Base-by-base conservation (phyloP, 2,888 invertebrate species). In the Cryptophagus acutangulus region DNA sequence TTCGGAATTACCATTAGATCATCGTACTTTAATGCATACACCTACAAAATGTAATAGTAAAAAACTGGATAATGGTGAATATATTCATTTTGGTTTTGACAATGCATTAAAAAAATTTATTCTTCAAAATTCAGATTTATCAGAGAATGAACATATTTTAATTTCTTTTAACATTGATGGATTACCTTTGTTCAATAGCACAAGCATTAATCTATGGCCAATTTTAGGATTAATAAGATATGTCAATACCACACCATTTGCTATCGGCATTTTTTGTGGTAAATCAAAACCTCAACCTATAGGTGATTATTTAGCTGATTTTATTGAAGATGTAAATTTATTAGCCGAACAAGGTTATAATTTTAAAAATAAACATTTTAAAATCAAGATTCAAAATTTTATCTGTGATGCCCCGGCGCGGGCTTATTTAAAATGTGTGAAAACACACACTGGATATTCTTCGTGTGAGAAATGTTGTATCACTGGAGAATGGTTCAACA, bases 321-420 rank as follows among this genome's bases (percentile, higher is more conserved):
- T 51, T 38, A 33, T 51, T 25, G 36, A 38, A 35, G 47, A 51
- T 44, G 13, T 51, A 12, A 29, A 18, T 17, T 8, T 26, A 15
- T 35, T 47, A 41, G 17, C 15, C 9, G 14, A 17, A n/a, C 18
- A 36, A 14, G 41, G 41, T 18, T 25, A 31, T 33, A 13, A 16
- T 15, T 24, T 17, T 17, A 5, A 41, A 15, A 24, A 18, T 33
- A 39, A 28, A 15, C 37, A 26, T 18, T 40, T 18, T 36, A 35
- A 12, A 20, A 26, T 51, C 28, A 14, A 34, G 20, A 37, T 54
- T 14, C 35, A 38, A 24, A 38, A 44, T 17, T 45, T 54, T 33
- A 25, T 42, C 24, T 52, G 52, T 38, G 54, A 52, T 45, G 40
- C 48, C 17, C 52, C 49, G 13, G 52, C 55, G 6, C 26, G 45